A percentile compares a stretch with the other conserved stretches of the same genome.
Conservation (phyloP, 2,888 invertebrate genomes). For the Hydrotaea diabolus region DNA sequence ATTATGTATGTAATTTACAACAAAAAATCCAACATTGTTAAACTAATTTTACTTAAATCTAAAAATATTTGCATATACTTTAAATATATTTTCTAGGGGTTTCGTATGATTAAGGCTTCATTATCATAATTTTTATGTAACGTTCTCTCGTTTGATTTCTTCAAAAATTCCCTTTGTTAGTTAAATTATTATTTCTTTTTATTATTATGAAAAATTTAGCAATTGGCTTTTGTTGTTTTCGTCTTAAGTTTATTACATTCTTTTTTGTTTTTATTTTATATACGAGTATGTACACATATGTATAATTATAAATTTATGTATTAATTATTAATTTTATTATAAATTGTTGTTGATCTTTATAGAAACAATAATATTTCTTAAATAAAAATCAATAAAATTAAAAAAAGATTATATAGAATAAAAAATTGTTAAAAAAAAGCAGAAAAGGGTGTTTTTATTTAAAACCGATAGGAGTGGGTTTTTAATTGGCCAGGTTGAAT, state of each 20-base stretch:
- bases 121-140: conserved; percentile 1
- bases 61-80: neutral
- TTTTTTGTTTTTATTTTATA: conserved; percentile 37
- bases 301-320: conserved; percentile 50
- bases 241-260: neutral
- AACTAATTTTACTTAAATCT: conserved; percentile 55
- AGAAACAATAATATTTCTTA: conserved; percentile 65
- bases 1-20: no score
- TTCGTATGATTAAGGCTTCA: conserved; percentile 36
- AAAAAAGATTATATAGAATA: conserved; percentile 59
- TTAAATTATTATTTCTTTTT: conserved; percentile 9
- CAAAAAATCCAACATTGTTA: conserved; percentile 41
- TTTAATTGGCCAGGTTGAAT: no score
- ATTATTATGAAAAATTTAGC: neutral
- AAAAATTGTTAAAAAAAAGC: conserved; percentile 63
- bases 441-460: neutral
- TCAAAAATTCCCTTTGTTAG: neutral
- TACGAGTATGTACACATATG: conserved; percentile 15
- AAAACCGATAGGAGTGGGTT: no score
- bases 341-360: conserved; percentile 61
- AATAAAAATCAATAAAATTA: conserved; percentile 47
- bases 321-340: conserved; percentile 36
- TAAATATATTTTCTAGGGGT: conserved; percentile 46
- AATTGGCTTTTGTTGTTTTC: conserved; percentile 34
- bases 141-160: conserved; percentile 24